Conservation (phyloP, 2,797 vertebrate species). For the Peromyscus nudipes region DNA sequence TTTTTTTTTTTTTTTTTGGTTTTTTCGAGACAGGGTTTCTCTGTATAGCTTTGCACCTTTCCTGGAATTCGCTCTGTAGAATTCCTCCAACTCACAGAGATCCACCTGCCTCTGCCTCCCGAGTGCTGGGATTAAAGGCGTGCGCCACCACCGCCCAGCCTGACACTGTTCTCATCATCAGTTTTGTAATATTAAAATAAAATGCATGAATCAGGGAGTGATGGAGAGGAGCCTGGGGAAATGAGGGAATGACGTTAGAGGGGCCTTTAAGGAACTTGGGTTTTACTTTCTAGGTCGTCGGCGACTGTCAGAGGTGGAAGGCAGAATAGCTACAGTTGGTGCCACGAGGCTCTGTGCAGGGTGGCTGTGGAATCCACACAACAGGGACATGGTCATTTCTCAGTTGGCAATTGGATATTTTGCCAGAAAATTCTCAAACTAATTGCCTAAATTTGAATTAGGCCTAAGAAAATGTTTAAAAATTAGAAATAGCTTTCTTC, state of each 20-base stretch:
- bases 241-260: background rate
- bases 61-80: too few species aligned
- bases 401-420: background rate
- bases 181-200: background rate
- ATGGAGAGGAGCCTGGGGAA: background rate
- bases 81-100: too few species aligned
- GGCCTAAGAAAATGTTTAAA: background rate
- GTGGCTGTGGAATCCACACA: background rate
- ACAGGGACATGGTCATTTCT: background rate
- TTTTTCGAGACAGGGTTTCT: too few species aligned
- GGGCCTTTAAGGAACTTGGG: background rate
- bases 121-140: too few species aligned
- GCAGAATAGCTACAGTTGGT: accelerated
- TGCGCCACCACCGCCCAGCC: too few species aligned
- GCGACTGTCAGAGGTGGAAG: background rate
- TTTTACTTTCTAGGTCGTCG: background rate
- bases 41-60: too few species aligned
- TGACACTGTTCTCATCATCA: background rate
- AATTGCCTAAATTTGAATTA: conserved; percentile 21
- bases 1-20: too few species aligned
- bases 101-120: too few species aligned
- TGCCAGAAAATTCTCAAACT: background rate
- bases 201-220: background rate
- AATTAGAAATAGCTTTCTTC: background rate
- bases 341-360: background rate